Evolutionary conservation across 2,797 vertebrate genomes (phyloP), one percentile per base, ranked within the genome.

Genomic region (Xiphophorus birchmanni): DNA sequence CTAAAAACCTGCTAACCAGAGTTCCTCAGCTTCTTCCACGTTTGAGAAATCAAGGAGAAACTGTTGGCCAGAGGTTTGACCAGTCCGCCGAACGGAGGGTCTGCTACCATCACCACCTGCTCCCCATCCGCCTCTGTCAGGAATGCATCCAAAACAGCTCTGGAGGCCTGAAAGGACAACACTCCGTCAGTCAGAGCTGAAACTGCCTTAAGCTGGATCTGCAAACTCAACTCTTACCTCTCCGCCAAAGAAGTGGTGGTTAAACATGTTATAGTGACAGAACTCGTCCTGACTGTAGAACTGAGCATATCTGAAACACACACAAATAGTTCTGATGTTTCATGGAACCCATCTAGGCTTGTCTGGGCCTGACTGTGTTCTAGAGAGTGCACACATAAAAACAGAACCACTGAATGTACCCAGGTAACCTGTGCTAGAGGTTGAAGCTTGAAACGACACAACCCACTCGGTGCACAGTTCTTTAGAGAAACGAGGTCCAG

Each of bases 261-360:
- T 99, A 93, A 99, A 99, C 98, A 99, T 99, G 90, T 99, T 99
- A 92, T 99, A 99, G 91, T 97, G 97, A 87, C 97, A 98, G 92
- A 99, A 99, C 56, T 98, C 97, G 52, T 97, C 95, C 83, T 95
- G 95, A 44, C 91, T 86, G 87, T 97, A 98, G 95, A 99, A 99
- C 84, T 99, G 98, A 17, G 97, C 96, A 79, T 98, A 99, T 82
- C 98, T 99, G 92, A 21, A 87, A 92, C 35, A 78, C 17, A 83
- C 23, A 13, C 6, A 18, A 11, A 63, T 1, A 0, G 0, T 75
- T 74, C 0, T 1, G 26, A 23, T 52, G 48, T 9, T 52, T 23
- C 18, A 52, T 26, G 21, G 7, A n/a, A 17, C 26, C 13, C 1
- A 15, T 15, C 2, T 15, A 8, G n/a, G 44, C 26, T 45, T 2